Conservation (phyloP, 2,797 vertebrate species). For the Microchirus variegatus region DNA sequence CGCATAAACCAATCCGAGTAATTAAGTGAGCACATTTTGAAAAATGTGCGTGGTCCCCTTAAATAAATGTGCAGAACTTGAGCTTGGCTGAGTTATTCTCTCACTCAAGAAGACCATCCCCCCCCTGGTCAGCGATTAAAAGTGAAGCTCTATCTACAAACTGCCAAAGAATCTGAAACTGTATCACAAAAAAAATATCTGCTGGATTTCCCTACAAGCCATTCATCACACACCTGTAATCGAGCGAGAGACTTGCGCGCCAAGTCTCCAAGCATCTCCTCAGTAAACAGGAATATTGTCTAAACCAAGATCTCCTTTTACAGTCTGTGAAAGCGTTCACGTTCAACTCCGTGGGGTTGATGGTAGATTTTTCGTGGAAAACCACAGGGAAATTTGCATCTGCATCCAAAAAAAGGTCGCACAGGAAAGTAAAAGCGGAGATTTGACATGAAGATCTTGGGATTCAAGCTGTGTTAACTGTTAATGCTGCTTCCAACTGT, state of each 20-base stretch:
- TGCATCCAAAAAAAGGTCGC: slow-evolving; percentile 29
- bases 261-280: slow-evolving; percentile 36
- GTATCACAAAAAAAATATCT: slow-evolving; percentile 47
- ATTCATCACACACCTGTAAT: slow-evolving; percentile 51
- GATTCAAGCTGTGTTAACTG: slow-evolving; percentile 42
- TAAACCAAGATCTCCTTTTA: slow-evolving; percentile 38
- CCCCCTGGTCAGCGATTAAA: slow-evolving; percentile 31
- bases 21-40: slow-evolving; percentile 46
- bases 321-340: slow-evolving; percentile 61
- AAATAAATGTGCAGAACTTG: slow-evolving; percentile 50
- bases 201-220: slow-evolving; percentile 25
- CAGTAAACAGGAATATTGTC: slow-evolving; percentile 65
- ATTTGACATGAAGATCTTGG: slow-evolving; percentile 46
- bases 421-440: slow-evolving; percentile 25
- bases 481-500: slow-evolving; percentile 43
- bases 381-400: slow-evolving; percentile 26
- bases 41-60: slow-evolving; percentile 28
- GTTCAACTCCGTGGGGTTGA: slow-evolving; percentile 27
- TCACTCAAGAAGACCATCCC: slow-evolving; percentile 19
- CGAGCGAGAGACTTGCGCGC: slow-evolving; percentile 42
- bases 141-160: slow-evolving; percentile 26
- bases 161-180: slow-evolving; percentile 49
- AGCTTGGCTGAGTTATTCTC: slow-evolving; percentile 36
- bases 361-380: slow-evolving; percentile 30
- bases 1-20: slow-evolving; percentile 37